Conservation (phyloP, 2,888 invertebrate species). For the Campoletis raptor region DNA sequence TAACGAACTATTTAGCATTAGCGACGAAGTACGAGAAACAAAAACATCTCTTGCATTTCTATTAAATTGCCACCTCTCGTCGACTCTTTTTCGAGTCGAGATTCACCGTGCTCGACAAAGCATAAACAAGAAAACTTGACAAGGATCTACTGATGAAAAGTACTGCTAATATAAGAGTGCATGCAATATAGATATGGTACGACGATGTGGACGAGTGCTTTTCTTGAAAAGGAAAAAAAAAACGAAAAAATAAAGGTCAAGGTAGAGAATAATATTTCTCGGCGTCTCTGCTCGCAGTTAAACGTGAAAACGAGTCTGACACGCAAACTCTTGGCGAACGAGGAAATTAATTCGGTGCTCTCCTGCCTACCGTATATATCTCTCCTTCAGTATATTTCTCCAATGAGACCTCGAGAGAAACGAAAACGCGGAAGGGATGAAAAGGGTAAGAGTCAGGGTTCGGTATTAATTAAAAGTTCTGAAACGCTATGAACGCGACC, state of each 20-base stretch:
- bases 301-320: conserved; percentile 66
- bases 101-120: conserved; percentile 42
- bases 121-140: conserved; percentile 63
- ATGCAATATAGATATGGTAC: conserved; percentile 12
- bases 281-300: conserved; percentile 42
- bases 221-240: not conserved
- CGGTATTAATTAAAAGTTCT: conserved; percentile 78
- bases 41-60: conserved; percentile 56
- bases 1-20: conserved; percentile 31
- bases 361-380: not conserved
- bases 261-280: conserved; percentile 47
- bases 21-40: conserved; percentile 12
- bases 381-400: not conserved
- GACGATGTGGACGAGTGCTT: conserved; percentile 12
- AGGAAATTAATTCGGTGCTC: conserved; percentile 72
- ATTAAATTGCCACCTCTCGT: conserved; percentile 49
- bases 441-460: conserved; percentile 48
- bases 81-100: conserved; percentile 21
- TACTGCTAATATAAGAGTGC: conserved; percentile 37
- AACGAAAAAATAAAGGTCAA: conserved; percentile 60
- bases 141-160: conserved; percentile 42
- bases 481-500: conserved; percentile 63
- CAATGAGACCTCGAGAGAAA: conserved; percentile 42
- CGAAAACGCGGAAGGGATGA: conserved; percentile 30
- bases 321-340: conserved; percentile 63